phyloP scores from a whole-genome alignment of 2,888 invertebrate genomes.

The Tuta absoluta region DNA sequence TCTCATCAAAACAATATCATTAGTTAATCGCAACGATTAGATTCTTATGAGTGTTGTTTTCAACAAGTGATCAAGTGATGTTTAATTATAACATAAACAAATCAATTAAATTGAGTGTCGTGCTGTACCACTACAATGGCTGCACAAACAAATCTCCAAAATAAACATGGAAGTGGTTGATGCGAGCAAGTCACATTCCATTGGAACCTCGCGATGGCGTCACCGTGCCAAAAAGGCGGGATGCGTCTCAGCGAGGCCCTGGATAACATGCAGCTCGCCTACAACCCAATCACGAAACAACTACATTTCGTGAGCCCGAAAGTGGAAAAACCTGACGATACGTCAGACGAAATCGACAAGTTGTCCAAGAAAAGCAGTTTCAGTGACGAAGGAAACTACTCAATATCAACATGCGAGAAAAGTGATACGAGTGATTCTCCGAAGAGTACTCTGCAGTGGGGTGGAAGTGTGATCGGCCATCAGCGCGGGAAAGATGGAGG shows the following conservation, averaged over 20 bases:
- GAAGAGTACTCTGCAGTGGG: conserved; percentile 76
- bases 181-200: conserved; percentile 40
- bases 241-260: conserved; percentile 85
- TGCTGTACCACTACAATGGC: conserved; percentile 45
- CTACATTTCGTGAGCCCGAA: conserved; percentile 82
- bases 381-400: conserved; percentile 77
- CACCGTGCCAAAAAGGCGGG: conserved; percentile 77
- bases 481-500: conserved; percentile 81
- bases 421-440: conserved; percentile 79
- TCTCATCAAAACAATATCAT: conserved; percentile 22
- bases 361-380: conserved; percentile 77
- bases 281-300: conserved; percentile 88
- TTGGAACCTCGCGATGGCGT: conserved; percentile 59
- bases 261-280: conserved; percentile 87
- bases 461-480: conserved; percentile 74
- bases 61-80: conserved; percentile 18
- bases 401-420: conserved; percentile 76
- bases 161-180: conserved; percentile 59
- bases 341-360: conserved; percentile 66
- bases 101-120: conserved; percentile 28
- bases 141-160: conserved; percentile 40
- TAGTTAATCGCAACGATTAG: conserved; percentile 15
- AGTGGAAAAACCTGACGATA: conserved; percentile 62
- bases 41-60: conserved; percentile 25
- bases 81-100: conserved; percentile 28